These are phyloP conservation scores for Nemoura dubitans DNA, from an alignment of 2,888 invertebrate species.

Conservation along the genomic window DNA sequence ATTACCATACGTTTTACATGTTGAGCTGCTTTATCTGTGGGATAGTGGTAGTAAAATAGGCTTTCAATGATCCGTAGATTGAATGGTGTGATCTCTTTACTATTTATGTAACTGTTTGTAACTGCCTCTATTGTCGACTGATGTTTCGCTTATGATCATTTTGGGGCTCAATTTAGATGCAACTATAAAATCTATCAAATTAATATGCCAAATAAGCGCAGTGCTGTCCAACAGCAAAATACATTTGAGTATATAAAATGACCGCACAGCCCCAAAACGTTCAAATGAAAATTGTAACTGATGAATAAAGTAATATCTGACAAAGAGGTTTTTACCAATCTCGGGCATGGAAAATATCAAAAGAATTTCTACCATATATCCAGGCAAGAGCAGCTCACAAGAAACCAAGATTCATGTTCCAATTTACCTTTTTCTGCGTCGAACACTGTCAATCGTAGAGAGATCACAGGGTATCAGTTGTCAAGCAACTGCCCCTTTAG, in stretches of 20 bases:
- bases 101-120: neutral
- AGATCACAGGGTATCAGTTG: neutral
- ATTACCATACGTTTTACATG: conserved; percentile 23
- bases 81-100: neutral
- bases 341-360: too few relatives aligned
- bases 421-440: too few relatives aligned
- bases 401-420: too few relatives aligned
- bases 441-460: neutral
- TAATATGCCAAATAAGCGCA: neutral
- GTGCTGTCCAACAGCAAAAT: too few relatives aligned
- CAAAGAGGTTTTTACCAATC: too few relatives aligned
- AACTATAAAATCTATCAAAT: neutral
- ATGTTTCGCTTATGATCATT: neutral
- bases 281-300: too few relatives aligned
- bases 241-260: too few relatives aligned
- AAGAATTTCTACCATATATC: too few relatives aligned
- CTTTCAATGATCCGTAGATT: neutral
- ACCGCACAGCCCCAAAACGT: too few relatives aligned
- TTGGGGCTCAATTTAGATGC: neutral
- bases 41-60: neutral
- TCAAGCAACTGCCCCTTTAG: neutral
- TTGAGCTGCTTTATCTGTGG: conserved; percentile 24
- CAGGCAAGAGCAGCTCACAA: too few relatives aligned
- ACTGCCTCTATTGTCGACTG: neutral
- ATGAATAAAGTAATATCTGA: too few relatives aligned